Evolutionary conservation across 2,797 vertebrate genomes (phyloP).

Genomic region (Trichosurus vulpecula): DNA sequence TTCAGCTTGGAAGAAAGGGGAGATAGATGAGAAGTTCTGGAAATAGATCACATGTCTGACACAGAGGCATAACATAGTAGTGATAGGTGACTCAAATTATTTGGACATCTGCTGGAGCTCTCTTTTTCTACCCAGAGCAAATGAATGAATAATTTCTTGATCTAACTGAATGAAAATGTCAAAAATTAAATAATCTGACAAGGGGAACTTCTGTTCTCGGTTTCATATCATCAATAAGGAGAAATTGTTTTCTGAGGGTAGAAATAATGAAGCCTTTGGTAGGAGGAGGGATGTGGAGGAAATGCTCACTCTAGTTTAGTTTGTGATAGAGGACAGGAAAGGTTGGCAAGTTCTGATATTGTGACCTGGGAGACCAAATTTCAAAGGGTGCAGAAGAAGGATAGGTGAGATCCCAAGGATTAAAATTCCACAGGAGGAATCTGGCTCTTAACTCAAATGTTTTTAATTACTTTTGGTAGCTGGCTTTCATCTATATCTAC

Average conservation of each 20-base stretch:
- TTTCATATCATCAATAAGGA: not conserved
- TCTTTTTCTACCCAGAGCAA: not conserved
- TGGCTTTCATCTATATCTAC: too few relatives aligned
- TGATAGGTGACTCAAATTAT: not conserved
- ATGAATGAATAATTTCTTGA: not conserved
- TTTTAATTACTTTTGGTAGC: too few relatives aligned
- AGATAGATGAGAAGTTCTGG: not conserved
- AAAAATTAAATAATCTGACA: not conserved
- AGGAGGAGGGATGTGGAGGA: not conserved
- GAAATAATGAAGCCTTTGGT: not conserved
- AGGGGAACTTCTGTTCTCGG: not conserved
- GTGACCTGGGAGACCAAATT: not conserved
- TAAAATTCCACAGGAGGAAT: not conserved
- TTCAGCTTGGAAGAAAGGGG: not conserved
- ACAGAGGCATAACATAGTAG: not conserved
- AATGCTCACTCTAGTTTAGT: not conserved
- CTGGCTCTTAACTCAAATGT: too few relatives aligned
- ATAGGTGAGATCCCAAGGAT: not conserved
- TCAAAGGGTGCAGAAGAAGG: not conserved
- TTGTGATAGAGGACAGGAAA: not conserved
- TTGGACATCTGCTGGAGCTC: not conserved
- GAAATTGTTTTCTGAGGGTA: not conserved
- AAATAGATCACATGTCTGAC: not conserved
- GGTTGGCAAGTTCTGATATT: not conserved
- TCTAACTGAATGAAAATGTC: not conserved